These are phyloP conservation scores for Huso huso DNA, from an alignment of 2,797 vertebrate genomes.

Conservation along the genomic window DNA sequence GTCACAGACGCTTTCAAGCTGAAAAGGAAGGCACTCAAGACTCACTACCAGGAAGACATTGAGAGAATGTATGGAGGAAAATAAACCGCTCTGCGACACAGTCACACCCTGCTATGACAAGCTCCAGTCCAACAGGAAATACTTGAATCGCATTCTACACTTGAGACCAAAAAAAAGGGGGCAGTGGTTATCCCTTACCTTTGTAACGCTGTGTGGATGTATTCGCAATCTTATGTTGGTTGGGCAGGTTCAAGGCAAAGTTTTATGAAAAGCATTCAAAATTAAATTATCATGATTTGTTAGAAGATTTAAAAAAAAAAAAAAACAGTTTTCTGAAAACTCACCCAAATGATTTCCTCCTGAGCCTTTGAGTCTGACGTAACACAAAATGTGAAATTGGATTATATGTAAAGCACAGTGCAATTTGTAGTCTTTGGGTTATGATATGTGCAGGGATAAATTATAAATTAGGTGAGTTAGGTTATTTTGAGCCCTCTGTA, in stretches of 20 bases:
- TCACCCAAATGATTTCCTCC: neutral
- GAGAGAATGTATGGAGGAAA: slow-evolving; percentile 83
- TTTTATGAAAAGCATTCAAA: slow-evolving; percentile 26
- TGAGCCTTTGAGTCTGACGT: neutral
- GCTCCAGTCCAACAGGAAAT: slow-evolving; percentile 58
- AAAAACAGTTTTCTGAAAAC: no score
- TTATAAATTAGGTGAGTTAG: neutral
- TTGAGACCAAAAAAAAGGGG: slow-evolving; percentile 44
- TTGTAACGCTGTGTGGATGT: neutral
- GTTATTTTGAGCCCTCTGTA: slow-evolving; percentile 4
- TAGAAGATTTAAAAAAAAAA: no score
- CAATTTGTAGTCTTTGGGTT: slow-evolving; percentile 4
- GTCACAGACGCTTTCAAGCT: slow-evolving; percentile 95
- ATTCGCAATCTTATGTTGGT: neutral
- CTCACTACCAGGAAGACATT: slow-evolving; percentile 79
- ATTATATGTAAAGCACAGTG: neutral
- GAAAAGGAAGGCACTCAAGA: slow-evolving; percentile 84
- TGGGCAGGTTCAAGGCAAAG: slow-evolving; percentile 2
- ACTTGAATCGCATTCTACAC: slow-evolving; percentile 59
- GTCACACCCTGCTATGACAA: slow-evolving; percentile 34
- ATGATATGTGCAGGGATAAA: neutral
- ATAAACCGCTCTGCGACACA: slow-evolving; percentile 37
- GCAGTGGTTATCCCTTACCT: slow-evolving; percentile 21
- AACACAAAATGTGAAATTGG: slow-evolving; percentile 3
- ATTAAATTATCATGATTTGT: neutral